Conservation (phyloP, 2,797 vertebrate species). For the Mormyrops attenuatus region DNA sequence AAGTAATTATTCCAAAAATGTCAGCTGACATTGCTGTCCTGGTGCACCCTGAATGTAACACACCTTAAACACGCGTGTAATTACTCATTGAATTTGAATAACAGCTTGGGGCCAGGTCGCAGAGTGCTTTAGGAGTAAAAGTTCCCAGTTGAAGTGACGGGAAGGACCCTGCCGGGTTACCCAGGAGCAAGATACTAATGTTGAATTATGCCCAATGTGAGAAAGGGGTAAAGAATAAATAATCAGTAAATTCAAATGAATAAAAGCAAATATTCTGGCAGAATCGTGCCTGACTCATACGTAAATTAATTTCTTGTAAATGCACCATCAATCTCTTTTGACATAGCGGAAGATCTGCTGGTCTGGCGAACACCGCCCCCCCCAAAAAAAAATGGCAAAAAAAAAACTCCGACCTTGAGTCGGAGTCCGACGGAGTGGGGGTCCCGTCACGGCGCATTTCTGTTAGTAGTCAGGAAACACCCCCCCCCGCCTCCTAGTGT, state of each 20-base stretch:
- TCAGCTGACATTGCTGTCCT: not conserved
- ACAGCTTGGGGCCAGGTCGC: not conserved
- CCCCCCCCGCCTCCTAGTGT: slow-evolving; percentile 40
- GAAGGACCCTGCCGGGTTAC: not conserved
- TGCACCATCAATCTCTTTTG: slow-evolving; percentile 39
- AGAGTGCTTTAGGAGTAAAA: not conserved
- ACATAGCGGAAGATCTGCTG: not conserved
- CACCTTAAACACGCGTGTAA: not conserved
- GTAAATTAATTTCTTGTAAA: not conserved
- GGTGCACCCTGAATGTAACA: not conserved
- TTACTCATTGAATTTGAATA: not conserved
- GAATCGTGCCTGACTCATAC: not conserved
- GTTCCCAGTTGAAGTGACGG: not conserved
- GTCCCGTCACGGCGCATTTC: slow-evolving; percentile 21
- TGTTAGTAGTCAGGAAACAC: slow-evolving; percentile 3
- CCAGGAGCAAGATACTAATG: not conserved
- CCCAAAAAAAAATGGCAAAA: not conserved
- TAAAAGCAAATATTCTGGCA: not conserved
- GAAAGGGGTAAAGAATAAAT: not conserved
- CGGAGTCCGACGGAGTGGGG: slow-evolving; percentile 34
- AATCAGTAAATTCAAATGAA: not conserved
- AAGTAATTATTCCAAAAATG: not conserved
- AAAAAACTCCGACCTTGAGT: slow-evolving; percentile 32
- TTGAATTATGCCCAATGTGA: not conserved
- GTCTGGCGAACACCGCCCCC: not conserved